Evolutionary conservation across 92 coral and sea anemone genomes (phyloP), one percentile per base, ranked within the genome.

Genomic region (Diadumene lineata): DNA sequence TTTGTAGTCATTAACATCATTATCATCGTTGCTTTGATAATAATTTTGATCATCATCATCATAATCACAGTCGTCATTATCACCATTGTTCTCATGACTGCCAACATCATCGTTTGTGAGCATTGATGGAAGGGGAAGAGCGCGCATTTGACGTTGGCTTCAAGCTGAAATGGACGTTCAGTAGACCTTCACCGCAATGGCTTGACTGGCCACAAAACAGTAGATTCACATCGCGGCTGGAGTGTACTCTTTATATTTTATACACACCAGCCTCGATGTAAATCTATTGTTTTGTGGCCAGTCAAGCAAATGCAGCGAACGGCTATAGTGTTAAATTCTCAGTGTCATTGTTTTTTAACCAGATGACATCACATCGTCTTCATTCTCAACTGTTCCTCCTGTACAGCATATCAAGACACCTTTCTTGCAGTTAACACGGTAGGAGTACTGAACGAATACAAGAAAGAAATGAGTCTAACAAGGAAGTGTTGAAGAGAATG

Each of bases 361-460:
- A 88, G 88, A 82, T 69, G 98, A 90, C 80, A 86, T 94, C 34
- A 85, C 97, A 34, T 74, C 90, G n/a, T 77, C 94, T 51, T 70
- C 98, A 34, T 91, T 94, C 57, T 88, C 98, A n/a, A 84, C 85
- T 1, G 84, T 97, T 2, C 90, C 88, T n/a, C 97, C 97, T 68
- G 92, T 94, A 34, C 88, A 88, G 68, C 88, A 86, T 60, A 43
- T 91, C 57, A 64, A 75, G 32, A 66, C 84, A 31, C 90, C 98
- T 7, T 91, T 94, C 75, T 84, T 94, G 23, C 68, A 82, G 51
- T 82, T 94, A 1, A 91, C 97, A 74, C 88, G 98, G 98, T 94
- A 33, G 43, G 79, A 24, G 18, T 38, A 38, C 48, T 13, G 13
- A 38, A 13, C 6, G 13, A 4, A 13, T 6, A 38, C 7, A 22